Conservation (phyloP, 1,140 invertebrate genomes). For the Drosophila nannoptera region DNA sequence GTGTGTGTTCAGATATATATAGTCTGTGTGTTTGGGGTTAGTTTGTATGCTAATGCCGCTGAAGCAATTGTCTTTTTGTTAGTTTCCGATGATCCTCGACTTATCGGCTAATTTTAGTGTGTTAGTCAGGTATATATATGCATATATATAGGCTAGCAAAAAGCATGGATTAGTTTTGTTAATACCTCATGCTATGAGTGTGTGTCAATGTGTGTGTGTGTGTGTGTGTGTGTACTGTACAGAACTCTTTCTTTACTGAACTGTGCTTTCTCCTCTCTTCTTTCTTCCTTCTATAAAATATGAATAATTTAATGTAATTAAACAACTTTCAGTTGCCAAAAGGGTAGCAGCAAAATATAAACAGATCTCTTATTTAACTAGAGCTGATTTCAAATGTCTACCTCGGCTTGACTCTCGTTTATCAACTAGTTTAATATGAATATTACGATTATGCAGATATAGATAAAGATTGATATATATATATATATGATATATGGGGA, state of each 20-base stretch:
- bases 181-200: constrained; percentile 31
- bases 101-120: constrained; percentile 63
- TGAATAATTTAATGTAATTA: neutral
- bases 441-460: constrained; percentile 27
- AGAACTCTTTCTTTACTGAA: too few species aligned
- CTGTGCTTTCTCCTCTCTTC: too few species aligned
- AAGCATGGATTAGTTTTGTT: constrained; percentile 41
- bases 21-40: constrained; percentile 17
- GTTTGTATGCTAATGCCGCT: constrained; percentile 21
- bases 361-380: constrained; percentile 30
- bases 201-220: constrained; percentile 21
- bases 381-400: constrained; percentile 46
- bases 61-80: constrained; percentile 48
- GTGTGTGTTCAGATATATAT: neutral
- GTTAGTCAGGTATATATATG: constrained; percentile 62
- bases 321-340: constrained; percentile 35
- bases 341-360: constrained; percentile 3
- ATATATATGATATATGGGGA: neutral
- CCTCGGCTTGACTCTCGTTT: constrained; percentile 22
- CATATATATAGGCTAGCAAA: constrained; percentile 3
- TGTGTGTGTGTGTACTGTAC: constrained; percentile 11
- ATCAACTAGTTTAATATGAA: constrained; percentile 29
- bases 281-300: constrained; percentile 18
- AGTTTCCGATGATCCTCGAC: constrained; percentile 53
- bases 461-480: constrained; percentile 32